These are phyloP conservation scores for Iguana delicatissima DNA, from an alignment of 2,797 vertebrate species.

Conservation along the genomic window DNA sequence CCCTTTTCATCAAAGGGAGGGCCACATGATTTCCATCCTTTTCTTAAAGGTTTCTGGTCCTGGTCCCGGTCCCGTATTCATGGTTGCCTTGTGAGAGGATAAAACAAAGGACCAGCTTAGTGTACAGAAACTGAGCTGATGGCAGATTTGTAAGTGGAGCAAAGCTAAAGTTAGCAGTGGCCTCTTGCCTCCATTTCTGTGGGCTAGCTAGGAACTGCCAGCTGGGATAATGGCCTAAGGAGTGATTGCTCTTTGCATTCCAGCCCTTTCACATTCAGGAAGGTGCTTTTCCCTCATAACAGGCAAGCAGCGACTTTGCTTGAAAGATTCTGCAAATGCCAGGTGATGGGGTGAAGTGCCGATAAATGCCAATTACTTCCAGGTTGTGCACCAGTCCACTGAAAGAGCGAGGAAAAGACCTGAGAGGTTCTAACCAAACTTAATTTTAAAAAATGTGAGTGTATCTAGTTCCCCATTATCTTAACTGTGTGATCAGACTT, in stretches of 20 bases:
- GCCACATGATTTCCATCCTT: too few relatives aligned
- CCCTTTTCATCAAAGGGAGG: too few relatives aligned
- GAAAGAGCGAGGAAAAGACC: neutral
- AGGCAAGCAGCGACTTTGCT: neutral
- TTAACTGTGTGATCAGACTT: neutral
- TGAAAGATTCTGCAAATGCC: slow-evolving; percentile 11
- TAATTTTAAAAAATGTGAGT: neutral
- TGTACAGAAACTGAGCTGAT: neutral
- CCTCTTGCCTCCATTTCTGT: neutral
- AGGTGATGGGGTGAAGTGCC: slow-evolving; percentile 6
- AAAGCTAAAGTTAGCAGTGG: neutral
- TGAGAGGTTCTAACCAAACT: neutral
- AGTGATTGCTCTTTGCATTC: slow-evolving; percentile 38
- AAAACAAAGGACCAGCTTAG: neutral
- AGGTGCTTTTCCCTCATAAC: slow-evolving; percentile 14
- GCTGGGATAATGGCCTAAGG: slow-evolving; percentile 17
- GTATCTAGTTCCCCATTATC: neutral
- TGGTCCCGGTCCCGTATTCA: neutral
- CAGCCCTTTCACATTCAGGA: neutral
- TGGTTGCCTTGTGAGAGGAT: neutral
- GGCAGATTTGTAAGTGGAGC: neutral
- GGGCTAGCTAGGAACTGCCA: slow-evolving; percentile 14
- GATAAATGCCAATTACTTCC: slow-evolving; percentile 14
- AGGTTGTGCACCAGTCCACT: slow-evolving; percentile 2
- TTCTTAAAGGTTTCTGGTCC: neutral